Base-by-base conservation (phyloP, 2,113 vertebrate species). In the Tor tambroides region DNA sequence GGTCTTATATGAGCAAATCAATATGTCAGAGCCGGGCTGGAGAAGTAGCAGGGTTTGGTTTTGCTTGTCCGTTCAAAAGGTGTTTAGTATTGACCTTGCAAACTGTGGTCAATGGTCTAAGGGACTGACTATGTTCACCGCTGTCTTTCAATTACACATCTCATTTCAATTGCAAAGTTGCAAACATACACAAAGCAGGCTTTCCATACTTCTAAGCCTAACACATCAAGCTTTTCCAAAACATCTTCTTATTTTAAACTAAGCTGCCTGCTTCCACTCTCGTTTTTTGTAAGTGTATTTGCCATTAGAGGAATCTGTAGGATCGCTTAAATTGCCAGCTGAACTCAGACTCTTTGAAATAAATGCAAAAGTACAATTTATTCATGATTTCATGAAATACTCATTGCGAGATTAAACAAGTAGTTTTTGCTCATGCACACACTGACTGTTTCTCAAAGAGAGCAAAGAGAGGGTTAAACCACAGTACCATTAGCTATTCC, bases 331-430 rank as follows among this genome's bases (percentile, higher is more conserved):
- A 77, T 77, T 28, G 38, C 17, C n/a, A 77, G n/a, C 41, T 28
- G 15, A 77, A 77, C 14, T 30, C 41, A 49, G n/a, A 46, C 6
- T 6, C 6, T 26, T 43, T 30, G 75, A 77, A 77, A 77, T 51
- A 43, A 74, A 43, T 43, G 9, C 38, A 14, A 41, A 74, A 43
- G 71, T 9, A 14, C 11, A 11, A 12, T 26, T 43, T 15, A 43
- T 74, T n/a, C 19, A 43, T 74, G 46, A 32, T 74, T 28, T 30
- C 12, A 35, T 71, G 51, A 71, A 76, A 74, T 35, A 26, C 51
- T 75, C 71, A 76, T 59, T 43, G 61, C 5, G 26, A 21, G 84
- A 85, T 65, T 59, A 67, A 85, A 85, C 54, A 23, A 85, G 19
- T 43, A 1, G 1, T 35, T 30, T 77, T 46, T 26, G 23, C 56